phyloP scores from a whole-genome alignment of 2,888 invertebrate genomes.

The Esperia sulphurella region DNA sequence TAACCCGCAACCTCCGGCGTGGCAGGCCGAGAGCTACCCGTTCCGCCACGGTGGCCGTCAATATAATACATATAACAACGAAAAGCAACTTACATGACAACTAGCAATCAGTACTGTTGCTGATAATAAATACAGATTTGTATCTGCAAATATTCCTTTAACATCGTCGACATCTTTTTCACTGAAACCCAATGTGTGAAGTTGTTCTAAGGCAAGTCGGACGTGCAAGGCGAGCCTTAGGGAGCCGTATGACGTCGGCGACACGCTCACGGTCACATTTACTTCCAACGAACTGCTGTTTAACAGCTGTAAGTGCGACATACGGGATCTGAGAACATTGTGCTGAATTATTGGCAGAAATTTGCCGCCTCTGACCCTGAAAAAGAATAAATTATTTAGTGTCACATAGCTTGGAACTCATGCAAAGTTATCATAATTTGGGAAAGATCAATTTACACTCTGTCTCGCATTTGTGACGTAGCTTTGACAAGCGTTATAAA shows the following conservation, averaged over 20 bases:
- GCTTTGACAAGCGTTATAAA: too few relatives aligned
- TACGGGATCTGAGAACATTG: constrained; percentile 89
- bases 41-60: too few relatives aligned
- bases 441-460: too few relatives aligned
- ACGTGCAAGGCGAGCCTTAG: constrained; percentile 88
- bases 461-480: too few relatives aligned
- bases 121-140: constrained; percentile 93
- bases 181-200: constrained; percentile 89
- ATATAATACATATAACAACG: too few relatives aligned
- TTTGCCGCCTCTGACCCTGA: constrained; percentile 80
- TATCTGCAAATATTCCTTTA: constrained; percentile 97
- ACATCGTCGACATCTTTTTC: constrained; percentile 97
- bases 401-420: too few relatives aligned
- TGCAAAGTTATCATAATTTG: too few relatives aligned
- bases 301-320: constrained; percentile 85
- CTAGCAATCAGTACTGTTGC: constrained; percentile 94
- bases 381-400: constrained; percentile 23
- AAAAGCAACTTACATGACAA: constrained; percentile 88
- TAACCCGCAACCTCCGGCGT: too few relatives aligned
- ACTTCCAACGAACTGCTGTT: constrained; percentile 78
- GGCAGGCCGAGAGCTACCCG: too few relatives aligned
- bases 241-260: constrained; percentile 89
- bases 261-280: constrained; percentile 84
- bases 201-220: constrained; percentile 84
- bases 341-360: constrained; percentile 91